Base-by-base conservation (phyloP, 2,888 invertebrate species). In the Trichogramma evanescens region DNA sequence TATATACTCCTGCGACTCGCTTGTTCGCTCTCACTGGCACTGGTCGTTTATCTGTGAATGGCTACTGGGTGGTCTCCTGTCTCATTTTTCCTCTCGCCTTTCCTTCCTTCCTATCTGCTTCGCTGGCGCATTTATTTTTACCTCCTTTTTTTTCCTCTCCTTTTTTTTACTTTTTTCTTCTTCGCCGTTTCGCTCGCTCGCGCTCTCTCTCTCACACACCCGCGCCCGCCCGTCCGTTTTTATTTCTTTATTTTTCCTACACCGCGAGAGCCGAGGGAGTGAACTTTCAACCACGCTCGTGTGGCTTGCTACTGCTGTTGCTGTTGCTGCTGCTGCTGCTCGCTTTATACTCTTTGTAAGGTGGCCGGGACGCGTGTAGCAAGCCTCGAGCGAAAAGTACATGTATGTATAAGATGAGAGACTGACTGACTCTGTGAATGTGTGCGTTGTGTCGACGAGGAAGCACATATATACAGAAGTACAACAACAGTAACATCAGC, bases 1-100 rank as follows among this genome's bases (percentile, higher is more conserved):
- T 26, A 26, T 26, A 26, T 26, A 26, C 26, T 26, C 26, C 26
- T 26, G 26, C 26, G 26, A 26, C 26, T 26, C 26, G 26, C 26
- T 26, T 26, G 26, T 26, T 26, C 26, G 26, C 73, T 73, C 72
- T 74, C 72, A 70, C 73, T 68, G 73, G 71, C 70, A 69, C 72
- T 70, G 71, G 70, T 72, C 74, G 73, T 75, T 75, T 75, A 74
- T 75, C 74, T 74, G 26, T 26, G 73, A 74, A 75, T 72, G 72
- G 72, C 74, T 75, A 75, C 61, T 58, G 61, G 62, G 60, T 62
- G 62, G 60, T 59, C 62, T 7, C 50, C 41, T n/a, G 49, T 54
- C 50, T 48, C 42, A 44, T 57, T 49, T 54, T 56, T 54, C 49
- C 56, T 56, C 55, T 10, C 50, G 56, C 44, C 51, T 51, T 53